Evolutionary conservation across 2,113 vertebrate genomes (phyloP), one percentile per base, ranked within the genome.

Genomic region (Microcebus jonahi): DNA sequence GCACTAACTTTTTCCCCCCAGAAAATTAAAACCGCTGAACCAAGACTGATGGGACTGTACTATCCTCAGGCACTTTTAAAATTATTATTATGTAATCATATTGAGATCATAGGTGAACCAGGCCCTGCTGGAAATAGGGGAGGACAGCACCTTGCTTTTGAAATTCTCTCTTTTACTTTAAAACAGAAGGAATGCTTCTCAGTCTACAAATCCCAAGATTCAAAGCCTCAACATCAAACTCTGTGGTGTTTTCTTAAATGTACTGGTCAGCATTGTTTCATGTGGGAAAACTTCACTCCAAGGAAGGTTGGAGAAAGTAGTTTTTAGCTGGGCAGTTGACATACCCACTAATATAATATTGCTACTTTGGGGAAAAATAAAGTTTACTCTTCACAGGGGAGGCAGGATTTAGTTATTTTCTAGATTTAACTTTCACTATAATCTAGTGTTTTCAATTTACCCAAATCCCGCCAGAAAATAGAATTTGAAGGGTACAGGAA

Each of bases 1-100:
- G 27, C 4, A n/a, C 36, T n/a, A n/a, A 8, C 81, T 87, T 57
- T 80, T 77, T 59, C 20, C 27, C 42, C 34, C n/a, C 45, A 65
- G 87, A 88, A 97, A 96, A 91, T 88, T 61, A 91, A 90, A 95
- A 88, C 68, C 81, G 94, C 80, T 80, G 13, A 92, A 80, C 55
- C 57, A 90, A 90, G 36, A 71, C 23, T 70, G 57, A 80, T 79
- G 36, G 21, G 21, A 31, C 8, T 81, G 2, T 29, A 34, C 53
- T 63, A 17, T 81, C 23, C 11, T 14, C 59, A 67, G 45, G 13
- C 29, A 17, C 15, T 76, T 90, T 80, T 48, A 29, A 71, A 88
- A 90, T 81, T 61, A 5, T 93, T 76, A 89, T 91, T 48, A 61
- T 82, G 63, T 61, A 87, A 84, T 84, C 61, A 73, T 12, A 20